A percentile compares a stretch with the other conserved stretches of the same genome.
Evolutionary conservation across 2,797 vertebrate genomes (phyloP).

Genomic region (Mallotus villosus): DNA sequence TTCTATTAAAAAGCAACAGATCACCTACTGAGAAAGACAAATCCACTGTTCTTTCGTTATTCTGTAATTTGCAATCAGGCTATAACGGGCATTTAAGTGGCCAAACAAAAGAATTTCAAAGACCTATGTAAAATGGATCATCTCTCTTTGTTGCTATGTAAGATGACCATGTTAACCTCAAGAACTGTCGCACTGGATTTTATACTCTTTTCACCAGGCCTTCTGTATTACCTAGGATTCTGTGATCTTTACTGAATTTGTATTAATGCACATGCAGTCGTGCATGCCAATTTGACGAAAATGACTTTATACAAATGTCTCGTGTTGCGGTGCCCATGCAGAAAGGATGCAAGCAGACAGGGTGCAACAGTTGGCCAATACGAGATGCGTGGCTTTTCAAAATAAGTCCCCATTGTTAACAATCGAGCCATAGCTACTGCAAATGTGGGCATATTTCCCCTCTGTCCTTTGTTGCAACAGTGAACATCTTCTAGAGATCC

Average conservation of each 20-base stretch:
- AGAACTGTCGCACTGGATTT: conserved; percentile 80
- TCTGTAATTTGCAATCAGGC: background rate
- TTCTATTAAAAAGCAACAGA: too few species aligned
- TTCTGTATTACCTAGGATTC: conserved; percentile 48
- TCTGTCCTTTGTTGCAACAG: too few species aligned
- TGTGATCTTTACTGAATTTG: conserved; percentile 71
- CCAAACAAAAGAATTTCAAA: background rate
- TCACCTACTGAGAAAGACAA: too few species aligned
- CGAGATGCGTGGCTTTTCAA: background rate
- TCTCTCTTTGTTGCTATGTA: conserved; percentile 66
- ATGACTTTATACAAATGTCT: conserved; percentile 69
- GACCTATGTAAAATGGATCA: conserved; percentile 54
- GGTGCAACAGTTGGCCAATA: background rate
- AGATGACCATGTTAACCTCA: conserved; percentile 77
- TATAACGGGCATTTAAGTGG: background rate
- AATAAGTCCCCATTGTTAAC: background rate
- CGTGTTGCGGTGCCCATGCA: conserved; percentile 59
- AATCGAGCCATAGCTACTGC: background rate
- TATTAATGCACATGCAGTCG: conserved; percentile 80
- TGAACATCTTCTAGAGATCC: too few species aligned
- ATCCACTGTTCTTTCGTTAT: too few species aligned
- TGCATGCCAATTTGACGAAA: conserved; percentile 69
- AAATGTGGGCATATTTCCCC: background rate
- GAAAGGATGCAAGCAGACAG: conserved; percentile 56
- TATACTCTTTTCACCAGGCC: conserved; percentile 71